A percentile compares a stretch with the other conserved stretches of the same genome.
These are phyloP conservation scores for Odontocolon sp. DNA, from an alignment of 2,888 invertebrate genomes.

Conservation along the genomic window DNA sequence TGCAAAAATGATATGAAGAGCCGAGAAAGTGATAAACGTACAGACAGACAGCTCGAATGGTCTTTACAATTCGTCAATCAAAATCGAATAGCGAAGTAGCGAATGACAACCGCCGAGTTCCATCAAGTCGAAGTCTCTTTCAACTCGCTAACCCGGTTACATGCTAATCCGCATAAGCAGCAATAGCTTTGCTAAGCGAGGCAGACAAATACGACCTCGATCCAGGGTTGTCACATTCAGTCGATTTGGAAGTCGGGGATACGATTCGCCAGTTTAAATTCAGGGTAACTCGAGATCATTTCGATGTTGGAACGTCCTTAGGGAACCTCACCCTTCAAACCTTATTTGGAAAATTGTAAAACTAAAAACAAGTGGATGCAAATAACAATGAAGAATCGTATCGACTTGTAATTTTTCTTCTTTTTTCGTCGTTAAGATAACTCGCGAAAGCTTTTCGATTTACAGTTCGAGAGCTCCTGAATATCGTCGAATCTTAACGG, in stretches of 20 bases:
- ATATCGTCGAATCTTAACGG: neutral
- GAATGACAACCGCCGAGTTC: conserved; percentile 45
- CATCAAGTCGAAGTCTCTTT: neutral
- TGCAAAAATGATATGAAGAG: no score
- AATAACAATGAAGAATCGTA: neutral
- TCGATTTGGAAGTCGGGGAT: neutral
- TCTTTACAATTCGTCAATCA: neutral
- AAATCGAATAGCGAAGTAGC: conserved; percentile 23
- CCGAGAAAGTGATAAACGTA: no score
- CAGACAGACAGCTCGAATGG: neutral
- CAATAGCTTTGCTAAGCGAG: neutral
- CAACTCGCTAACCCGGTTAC: conserved; percentile 67
- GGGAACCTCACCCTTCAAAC: neutral
- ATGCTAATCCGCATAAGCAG: conserved; percentile 67
- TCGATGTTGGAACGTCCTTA: neutral
- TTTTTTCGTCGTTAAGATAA: neutral
- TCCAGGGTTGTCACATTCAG: conserved; percentile 27
- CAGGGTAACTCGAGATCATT: neutral
- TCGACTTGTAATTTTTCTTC: neutral
- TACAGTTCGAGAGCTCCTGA: neutral
- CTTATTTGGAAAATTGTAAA: no score
- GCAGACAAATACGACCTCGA: conserved; percentile 22
- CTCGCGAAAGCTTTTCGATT: conserved; percentile 1
- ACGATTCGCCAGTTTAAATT: conserved; percentile 1
- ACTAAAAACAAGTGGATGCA: no score